phyloP scores from a whole-genome alignment of 2,113 vertebrate species.

The Ramphastos sulfuratus region DNA sequence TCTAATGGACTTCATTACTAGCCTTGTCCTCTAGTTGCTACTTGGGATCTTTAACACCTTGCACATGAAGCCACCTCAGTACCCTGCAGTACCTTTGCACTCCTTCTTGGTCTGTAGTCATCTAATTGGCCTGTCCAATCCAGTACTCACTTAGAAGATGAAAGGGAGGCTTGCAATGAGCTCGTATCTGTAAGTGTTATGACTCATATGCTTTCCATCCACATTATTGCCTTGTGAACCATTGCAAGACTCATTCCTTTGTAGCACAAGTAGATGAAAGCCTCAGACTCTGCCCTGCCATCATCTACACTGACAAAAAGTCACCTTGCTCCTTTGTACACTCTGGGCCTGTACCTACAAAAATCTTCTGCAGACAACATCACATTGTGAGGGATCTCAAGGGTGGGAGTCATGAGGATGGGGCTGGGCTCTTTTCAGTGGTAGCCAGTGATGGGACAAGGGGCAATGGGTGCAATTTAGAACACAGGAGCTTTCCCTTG shows the following conservation, averaged over 20 bases:
- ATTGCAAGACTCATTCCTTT: background rate
- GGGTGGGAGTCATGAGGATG: no score
- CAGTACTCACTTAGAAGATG: background rate
- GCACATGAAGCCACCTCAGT: no score
- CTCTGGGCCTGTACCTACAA: no score
- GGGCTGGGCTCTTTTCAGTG: no score
- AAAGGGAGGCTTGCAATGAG: background rate
- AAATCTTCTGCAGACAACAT: background rate
- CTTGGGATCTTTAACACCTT: background rate
- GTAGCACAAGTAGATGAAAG: fast-evolving
- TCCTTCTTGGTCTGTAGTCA: background rate
- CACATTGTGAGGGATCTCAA: fast-evolving
- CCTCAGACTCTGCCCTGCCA: background rate
- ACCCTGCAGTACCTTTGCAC: no score
- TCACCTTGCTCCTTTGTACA: no score
- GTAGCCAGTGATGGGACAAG: no score
- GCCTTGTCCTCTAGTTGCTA: background rate
- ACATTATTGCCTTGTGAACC: background rate
- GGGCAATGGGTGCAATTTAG: no score
- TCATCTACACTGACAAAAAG: no score
- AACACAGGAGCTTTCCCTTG: no score
- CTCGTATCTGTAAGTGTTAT: background rate
- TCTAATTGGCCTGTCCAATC: background rate
- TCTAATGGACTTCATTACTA: background rate
- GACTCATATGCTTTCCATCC: background rate